Base-by-base conservation (phyloP, 2,113 vertebrate genomes). In the Oriolus oriolus region DNA sequence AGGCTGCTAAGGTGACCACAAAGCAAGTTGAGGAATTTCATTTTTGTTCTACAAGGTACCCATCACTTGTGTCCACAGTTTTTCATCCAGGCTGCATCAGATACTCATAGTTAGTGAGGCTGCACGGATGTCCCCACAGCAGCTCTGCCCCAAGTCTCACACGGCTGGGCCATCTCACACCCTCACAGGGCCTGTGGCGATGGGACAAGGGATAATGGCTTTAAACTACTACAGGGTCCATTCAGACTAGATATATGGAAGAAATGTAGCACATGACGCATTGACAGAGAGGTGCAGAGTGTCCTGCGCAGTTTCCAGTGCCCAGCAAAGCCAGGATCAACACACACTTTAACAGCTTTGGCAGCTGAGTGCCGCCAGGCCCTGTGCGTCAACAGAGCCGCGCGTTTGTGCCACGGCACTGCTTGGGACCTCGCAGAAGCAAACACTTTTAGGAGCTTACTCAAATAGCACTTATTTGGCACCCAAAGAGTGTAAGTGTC, bases 401-500 rank as follows among this genome's bases (percentile, higher is more conserved):
- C 27, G 27, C 1, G 1, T 35, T 35, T 42, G 50, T 70, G 80
- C 71, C 10, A 1, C 3, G 74, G 93, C 33, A 64, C 71, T 42
- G 37, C 49, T 2, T 49, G 16, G 60, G 69, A 73, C 53, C 42
- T 57, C 0, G 26, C 45, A 86, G 96, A 93, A 92, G 5, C 54
- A 93, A 74, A 95, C 30, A n/a, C 19, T 8, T 90, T 16, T 1
- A 68, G 45, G 31, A 76, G 16, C 15, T 84, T 37, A 64, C 21
- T 84, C 84, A 52, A 49, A 79, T 6, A 85, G 33, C 47, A 42
- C 4, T 31, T 31, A n/a, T 11, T 39, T 66, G 54, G 30, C 27
- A 78, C 20, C 6, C 21, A 44, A 75, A 47, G 33, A 31, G 17
- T n/a, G 0, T 15, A 28, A 61, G 50, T 0, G 0, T 9, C 7